Percentiles rank a stretch among this genome's conserved stretches.
Conservation (phyloP, 2,113 vertebrate species). For the Rhinolophus ferrumequinum region DNA sequence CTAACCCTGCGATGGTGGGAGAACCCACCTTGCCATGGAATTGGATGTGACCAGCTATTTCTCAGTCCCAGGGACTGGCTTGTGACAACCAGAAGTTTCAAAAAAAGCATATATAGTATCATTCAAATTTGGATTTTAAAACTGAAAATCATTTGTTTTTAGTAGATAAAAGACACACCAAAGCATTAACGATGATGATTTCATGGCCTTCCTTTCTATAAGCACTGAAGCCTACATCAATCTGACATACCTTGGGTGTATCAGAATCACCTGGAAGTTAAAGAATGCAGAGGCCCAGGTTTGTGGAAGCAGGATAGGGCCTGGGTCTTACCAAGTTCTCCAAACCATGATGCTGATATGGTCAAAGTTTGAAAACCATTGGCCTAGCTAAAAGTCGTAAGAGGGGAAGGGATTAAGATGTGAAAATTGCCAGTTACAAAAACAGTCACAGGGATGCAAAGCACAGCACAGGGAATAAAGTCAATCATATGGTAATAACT, state of each 20-base stretch:
- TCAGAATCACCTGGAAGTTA: neutral
- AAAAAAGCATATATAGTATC: neutral
- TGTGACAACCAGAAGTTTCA: neutral
- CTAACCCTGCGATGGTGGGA: neutral
- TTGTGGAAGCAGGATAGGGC: neutral
- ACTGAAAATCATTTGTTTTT: neutral
- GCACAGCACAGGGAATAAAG: neutral
- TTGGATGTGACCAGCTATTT: neutral
- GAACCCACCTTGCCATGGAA: neutral
- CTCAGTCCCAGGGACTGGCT: neutral
- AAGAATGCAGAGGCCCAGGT: neutral
- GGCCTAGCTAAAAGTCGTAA: neutral
- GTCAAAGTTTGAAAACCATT: neutral
- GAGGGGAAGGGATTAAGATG: neutral
- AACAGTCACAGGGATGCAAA: neutral
- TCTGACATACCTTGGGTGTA: neutral
- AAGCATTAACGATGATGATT: neutral
- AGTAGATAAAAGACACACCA: neutral
- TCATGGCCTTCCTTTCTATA: neutral
- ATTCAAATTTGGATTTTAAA: neutral
- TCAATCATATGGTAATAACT: too few species aligned
- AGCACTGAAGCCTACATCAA: neutral
- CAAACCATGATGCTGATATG: neutral
- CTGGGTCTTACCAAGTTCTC: neutral
- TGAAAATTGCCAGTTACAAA: neutral